phyloP scores from a whole-genome alignment of 1,140 invertebrate species.

The Psix sp. region DNA sequence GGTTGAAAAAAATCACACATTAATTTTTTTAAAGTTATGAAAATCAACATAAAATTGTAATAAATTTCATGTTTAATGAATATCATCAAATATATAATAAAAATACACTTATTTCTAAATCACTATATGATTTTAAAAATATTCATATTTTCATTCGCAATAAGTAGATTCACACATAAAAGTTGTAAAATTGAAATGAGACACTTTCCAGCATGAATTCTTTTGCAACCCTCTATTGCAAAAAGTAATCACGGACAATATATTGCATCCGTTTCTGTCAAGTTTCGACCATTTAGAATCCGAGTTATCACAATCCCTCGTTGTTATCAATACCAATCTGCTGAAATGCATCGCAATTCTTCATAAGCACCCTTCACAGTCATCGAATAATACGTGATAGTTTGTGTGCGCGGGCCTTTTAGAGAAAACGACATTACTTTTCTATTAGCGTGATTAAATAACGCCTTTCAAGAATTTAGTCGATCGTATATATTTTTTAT shows the following conservation, averaged over 20 bases:
- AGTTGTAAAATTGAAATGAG: not conserved
- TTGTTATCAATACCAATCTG: conserved; percentile 64
- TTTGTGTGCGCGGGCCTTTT: conserved; percentile 30
- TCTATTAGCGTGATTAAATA: conserved; percentile 65
- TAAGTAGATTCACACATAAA: too few relatives aligned
- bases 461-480: conserved; percentile 34
- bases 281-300: conserved; percentile 34
- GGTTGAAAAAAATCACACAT: too few relatives aligned
- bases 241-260: conserved; percentile 22
- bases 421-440: conserved; percentile 60
- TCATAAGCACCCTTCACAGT: conserved; percentile 61
- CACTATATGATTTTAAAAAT: too few relatives aligned
- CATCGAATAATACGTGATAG: conserved; percentile 59
- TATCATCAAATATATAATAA: too few relatives aligned
- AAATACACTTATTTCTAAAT: too few relatives aligned
- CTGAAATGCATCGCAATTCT: conserved; percentile 65
- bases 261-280: conserved; percentile 20
- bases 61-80: too few relatives aligned
- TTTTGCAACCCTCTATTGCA: conserved; percentile 7
- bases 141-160: too few relatives aligned
- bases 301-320: conserved; percentile 52
- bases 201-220: not conserved
- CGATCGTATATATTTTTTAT: conserved; percentile 41
- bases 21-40: too few relatives aligned
- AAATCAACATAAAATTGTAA: too few relatives aligned